Evolutionary conservation across 2,113 vertebrate genomes (phyloP).

Genomic region (Toxotes chatareus): DNA sequence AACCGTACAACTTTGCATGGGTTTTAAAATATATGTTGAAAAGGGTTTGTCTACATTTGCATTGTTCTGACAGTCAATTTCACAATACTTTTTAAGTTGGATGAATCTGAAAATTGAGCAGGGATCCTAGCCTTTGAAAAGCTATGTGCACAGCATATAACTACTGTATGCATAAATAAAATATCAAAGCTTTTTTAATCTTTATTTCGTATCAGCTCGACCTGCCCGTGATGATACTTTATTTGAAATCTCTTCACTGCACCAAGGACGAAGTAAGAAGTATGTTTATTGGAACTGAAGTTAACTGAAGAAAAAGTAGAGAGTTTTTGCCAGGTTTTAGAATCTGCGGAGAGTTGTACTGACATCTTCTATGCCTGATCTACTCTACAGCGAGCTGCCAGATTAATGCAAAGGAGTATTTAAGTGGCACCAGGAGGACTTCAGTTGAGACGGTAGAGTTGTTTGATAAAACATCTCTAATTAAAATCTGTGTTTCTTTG

Average conservation of each 20-base stretch:
- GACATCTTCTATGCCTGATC: constrained; percentile 26
- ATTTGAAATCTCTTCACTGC: background rate
- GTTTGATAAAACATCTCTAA: constrained; percentile 71
- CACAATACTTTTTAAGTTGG: background rate
- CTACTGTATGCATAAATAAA: constrained; percentile 41
- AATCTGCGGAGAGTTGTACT: constrained; percentile 15
- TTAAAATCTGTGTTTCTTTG: constrained; percentile 70
- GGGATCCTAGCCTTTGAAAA: constrained; percentile 18
- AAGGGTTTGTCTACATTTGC: background rate
- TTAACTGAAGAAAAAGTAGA: constrained; percentile 20
- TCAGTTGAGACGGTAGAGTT: constrained; percentile 27
- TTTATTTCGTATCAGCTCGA: background rate
- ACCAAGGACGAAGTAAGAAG: constrained; percentile 37
- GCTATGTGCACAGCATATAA: background rate
- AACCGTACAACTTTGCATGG: background rate
- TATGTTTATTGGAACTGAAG: constrained; percentile 11
- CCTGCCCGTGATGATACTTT: constrained; percentile 1
- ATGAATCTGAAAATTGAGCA: constrained; percentile 7
- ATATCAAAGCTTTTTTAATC: constrained; percentile 40
- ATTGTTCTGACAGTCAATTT: background rate
- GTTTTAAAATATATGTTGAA: background rate
- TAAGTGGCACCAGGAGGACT: constrained; percentile 50
- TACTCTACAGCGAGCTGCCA: constrained; percentile 26
- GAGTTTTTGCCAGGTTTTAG: background rate
- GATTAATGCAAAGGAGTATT: constrained; percentile 61